Evolutionary conservation across 2,888 invertebrate species (phyloP).

Genomic region (Allygus modestus): DNA sequence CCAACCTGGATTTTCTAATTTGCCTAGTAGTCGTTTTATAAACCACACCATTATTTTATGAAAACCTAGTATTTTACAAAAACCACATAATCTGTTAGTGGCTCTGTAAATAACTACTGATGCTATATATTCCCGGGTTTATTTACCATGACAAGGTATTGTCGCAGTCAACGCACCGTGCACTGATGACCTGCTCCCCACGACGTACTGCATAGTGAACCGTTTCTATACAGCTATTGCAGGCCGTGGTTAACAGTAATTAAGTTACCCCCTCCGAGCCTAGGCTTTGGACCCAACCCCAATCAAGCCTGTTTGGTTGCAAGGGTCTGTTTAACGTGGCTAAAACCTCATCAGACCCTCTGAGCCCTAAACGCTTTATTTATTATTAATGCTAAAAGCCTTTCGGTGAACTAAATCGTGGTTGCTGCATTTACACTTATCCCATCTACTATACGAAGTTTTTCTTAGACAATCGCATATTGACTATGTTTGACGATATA

Average conservation of each 20-base stretch:
- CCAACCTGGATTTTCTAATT: too few species aligned
- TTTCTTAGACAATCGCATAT: not conserved
- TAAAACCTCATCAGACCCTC: not conserved
- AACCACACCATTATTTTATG: too few species aligned
- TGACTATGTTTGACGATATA: not conserved
- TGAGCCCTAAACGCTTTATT: not conserved
- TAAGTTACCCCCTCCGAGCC: constrained; percentile 5
- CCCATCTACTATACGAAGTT: too few species aligned
- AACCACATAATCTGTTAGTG: too few species aligned
- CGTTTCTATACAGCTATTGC: not conserved
- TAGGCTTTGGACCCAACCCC: not conserved
- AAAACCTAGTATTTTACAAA: too few species aligned
- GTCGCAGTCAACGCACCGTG: too few species aligned
- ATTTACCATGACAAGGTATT: too few species aligned
- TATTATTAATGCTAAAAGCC: constrained; percentile 5
- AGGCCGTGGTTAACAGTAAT: constrained; percentile 1
- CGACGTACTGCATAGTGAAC: not conserved
- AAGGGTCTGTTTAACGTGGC: constrained; percentile 4
- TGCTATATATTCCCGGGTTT: too few species aligned
- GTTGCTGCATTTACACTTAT: not conserved
- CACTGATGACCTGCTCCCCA: too few species aligned
- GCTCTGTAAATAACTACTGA: too few species aligned
- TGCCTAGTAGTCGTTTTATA: too few species aligned
- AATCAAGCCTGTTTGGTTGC: constrained; percentile 9
- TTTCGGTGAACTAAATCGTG: not conserved